Evolutionary conservation across 2,888 invertebrate genomes (phyloP), one percentile per base, ranked within the genome.

Genomic region (Eristalis intricaria): DNA sequence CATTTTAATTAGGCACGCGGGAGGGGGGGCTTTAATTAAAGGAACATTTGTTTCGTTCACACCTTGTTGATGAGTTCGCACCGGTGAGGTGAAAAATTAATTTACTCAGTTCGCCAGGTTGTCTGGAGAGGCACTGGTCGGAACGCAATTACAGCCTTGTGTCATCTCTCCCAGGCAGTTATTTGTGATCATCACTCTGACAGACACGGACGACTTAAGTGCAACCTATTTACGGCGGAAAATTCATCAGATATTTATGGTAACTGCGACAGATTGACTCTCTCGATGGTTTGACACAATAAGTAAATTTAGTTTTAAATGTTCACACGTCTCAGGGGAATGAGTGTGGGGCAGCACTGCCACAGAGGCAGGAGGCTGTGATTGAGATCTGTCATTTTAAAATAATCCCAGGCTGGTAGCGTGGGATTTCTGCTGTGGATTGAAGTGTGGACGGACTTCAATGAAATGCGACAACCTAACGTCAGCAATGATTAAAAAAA

Each of bases 41-140:
- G 23, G n/a, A 50, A 61, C 76, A 77, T 69, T 77, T 77, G 68
- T 10, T 68, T 3, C 22, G 61, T 77, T 68, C 68, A 69, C 68
- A 77, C 43, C 69, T 50, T 50, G 50, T 10, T 50, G 19, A 10
- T 19, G 50, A 50, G 19, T 2, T 50, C 19, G 8, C 19, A 4
- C 29, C 63, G 69, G 26, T 8, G 69, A 56, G 38, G 63, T 56
- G 69, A 13, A 29, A 70, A 77, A 77, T 77, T 50, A n/a, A 23
- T 63, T 71, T 61, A 40, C 50, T 26, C 63, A 19, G 5, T 19
- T 50, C 26, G 29, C 26, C 43, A 15, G 43, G 15, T n/a, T 1
- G 43, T 15, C 43, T 5, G 15, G 50, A 7, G 50, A 7, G 19
- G n/a, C 19, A 5, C 50, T 2, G 19, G 50, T 19, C 8, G 8